Evolutionary conservation across 2,888 invertebrate genomes (phyloP), one percentile per base, ranked within the genome.

Genomic region (Fragum sueziense): DNA sequence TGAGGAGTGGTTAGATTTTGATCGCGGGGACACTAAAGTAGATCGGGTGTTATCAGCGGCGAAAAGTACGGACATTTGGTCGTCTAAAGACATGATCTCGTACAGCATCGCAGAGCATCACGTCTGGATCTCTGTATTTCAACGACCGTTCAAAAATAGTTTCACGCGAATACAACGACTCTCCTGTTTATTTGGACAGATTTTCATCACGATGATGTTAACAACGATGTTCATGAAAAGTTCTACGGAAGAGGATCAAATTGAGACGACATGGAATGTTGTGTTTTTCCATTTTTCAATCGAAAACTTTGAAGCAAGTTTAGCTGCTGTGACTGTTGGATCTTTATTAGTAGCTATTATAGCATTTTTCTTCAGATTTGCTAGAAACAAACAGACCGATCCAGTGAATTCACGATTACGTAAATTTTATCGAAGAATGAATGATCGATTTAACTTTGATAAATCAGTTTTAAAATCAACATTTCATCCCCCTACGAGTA

Each of bases 71-170:
- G 92, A 93, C 57, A 86, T 91, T 25, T 90, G 89, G 22, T 88
- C 91, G 22, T 93, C 93, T 80, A 87, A 87, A 33, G 92, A 93
- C 73, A 86, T 94, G 59, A 92, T 93, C 79, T 88, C 91, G 7
- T 91, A 90, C 71, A 91, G 90, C 6, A 84, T 92, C 3, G 88
- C 92, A 0, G 94, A 94, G 77, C 92, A 91, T 14, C 94, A 94
- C 77, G 86, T 94, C 29, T 94, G 94, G 94, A 88, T 94, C 65
- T 94, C 94, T 0, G 90, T 94, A 37, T 91, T 93, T 79, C 84
- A 93, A 70, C 89, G 93, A 22, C 93, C 94, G 3, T 91, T 93
- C 1, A 87, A 91, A 25, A 93, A 92, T 71, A 88, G 92, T 17
- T 94, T 94, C 85, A 92, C 93, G 1, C 85, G 94, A 25, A 88